These are phyloP conservation scores for Platyrinchus mystaceus DNA, from an alignment of 2,797 vertebrate genomes.

Conservation along the genomic window DNA sequence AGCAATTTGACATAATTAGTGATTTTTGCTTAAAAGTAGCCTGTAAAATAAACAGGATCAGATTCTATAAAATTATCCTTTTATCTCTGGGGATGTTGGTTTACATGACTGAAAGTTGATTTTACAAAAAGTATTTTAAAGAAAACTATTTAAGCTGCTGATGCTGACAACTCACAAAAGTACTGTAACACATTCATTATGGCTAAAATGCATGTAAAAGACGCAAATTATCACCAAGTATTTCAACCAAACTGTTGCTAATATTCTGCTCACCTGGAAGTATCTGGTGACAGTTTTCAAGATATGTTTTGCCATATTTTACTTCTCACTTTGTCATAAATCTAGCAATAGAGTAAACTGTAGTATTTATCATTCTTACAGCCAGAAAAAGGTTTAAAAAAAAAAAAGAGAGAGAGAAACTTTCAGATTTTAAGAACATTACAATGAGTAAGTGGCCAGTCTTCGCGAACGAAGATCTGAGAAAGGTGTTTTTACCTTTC, in stretches of 20 bases:
- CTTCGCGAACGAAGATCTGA: no score
- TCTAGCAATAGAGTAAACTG: background rate
- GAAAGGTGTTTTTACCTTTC: no score
- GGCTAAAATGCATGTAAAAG: background rate
- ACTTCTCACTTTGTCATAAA: background rate
- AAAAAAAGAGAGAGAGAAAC: background rate
- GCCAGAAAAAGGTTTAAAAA: background rate
- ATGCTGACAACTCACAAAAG: background rate
- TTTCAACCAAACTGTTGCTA: background rate
- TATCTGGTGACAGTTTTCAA: background rate
- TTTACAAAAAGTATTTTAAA: constrained; percentile 7
- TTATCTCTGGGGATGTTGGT: background rate
- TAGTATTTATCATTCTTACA: background rate
- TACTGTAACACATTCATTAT: background rate
- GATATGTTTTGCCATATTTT: background rate
- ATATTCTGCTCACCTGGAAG: background rate
- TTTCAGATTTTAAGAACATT: background rate
- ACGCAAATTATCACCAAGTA: background rate
- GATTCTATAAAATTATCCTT: constrained; percentile 44
- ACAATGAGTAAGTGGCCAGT: no score
- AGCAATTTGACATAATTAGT: constrained; percentile 65
- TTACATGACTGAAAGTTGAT: constrained; percentile 43
- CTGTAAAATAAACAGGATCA: constrained; percentile 41
- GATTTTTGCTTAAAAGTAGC: constrained; percentile 66
- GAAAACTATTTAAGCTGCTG: background rate